These are phyloP conservation scores for Blera fallax DNA, from an alignment of 2,888 invertebrate species.

Conservation along the genomic window DNA sequence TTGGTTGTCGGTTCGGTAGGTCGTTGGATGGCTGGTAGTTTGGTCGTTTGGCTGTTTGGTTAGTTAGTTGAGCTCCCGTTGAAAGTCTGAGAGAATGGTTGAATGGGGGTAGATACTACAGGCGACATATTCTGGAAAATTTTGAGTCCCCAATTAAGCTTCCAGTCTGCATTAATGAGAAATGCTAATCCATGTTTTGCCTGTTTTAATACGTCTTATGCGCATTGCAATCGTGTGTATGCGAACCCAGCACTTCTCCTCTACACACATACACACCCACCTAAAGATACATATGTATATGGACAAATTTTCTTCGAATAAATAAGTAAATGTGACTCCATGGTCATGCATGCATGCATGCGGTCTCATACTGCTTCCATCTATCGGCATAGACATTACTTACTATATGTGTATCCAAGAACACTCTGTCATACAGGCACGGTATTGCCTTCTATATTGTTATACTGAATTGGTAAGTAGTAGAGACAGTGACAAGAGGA, in stretches of 20 bases:
- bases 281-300: conserved; percentile 5
- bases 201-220: conserved; percentile 72
- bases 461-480: conserved; percentile 56
- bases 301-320: conserved; percentile 69
- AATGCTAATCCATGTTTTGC: conserved; percentile 75
- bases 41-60: not conserved
- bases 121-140: conserved; percentile 71
- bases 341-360: conserved; percentile 70
- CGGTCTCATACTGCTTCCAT: conserved; percentile 30
- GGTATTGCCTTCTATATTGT: conserved; percentile 52
- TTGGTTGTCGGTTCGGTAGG: conserved; percentile 64
- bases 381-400: conserved; percentile 27
- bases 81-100: conserved; percentile 12
- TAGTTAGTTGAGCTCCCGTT: conserved; percentile 20
- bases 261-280: conserved; percentile 25
- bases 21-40: conserved; percentile 31
- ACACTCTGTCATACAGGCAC: conserved; percentile 47
- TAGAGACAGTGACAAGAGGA: conserved; percentile 42
- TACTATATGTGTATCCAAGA: not conserved
- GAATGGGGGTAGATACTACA: conserved; percentile 30
- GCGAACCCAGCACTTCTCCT: conserved; percentile 18
- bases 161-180: conserved; percentile 76
- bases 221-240: conserved; percentile 59
- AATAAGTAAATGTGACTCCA: conserved; percentile 68
- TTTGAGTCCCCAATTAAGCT: conserved; percentile 75